Conservation (phyloP, 2,888 invertebrate genomes). For the Brachyptera risi region DNA sequence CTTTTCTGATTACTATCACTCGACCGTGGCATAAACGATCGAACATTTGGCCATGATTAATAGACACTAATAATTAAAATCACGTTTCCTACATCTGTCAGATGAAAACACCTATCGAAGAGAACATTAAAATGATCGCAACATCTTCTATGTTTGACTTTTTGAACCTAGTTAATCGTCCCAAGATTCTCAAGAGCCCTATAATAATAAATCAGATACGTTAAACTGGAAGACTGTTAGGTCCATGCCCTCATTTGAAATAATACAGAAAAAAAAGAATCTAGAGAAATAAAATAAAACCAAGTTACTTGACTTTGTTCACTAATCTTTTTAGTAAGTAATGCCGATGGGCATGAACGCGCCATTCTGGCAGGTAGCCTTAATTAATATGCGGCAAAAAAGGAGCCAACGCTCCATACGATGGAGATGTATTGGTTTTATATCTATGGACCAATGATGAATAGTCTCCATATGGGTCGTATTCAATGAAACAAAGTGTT, state of each 20-base stretch:
- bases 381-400: background rate
- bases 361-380: background rate
- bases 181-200: background rate
- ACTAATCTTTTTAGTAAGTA: background rate
- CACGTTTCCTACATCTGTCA: slow-evolving; percentile 5
- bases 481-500: slow-evolving; percentile 1
- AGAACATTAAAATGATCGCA: slow-evolving; percentile 2
- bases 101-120: no score
- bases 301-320: background rate
- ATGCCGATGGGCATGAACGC: background rate
- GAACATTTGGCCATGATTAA: background rate
- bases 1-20: no score
- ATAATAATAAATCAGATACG: slow-evolving; percentile 10
- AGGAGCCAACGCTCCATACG: background rate
- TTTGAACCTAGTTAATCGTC: slow-evolving; percentile 6
- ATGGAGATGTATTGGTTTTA: slow-evolving; percentile 13
- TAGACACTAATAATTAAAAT: background rate
- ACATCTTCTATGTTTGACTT: slow-evolving; percentile 1
- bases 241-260: slow-evolving; percentile 9
- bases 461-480: background rate
- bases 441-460: background rate
- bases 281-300: no score
- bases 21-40: no score
- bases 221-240: background rate
- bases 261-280: background rate